phyloP scores from a whole-genome alignment of 2,888 invertebrate genomes.

The Catocala fraxini region DNA sequence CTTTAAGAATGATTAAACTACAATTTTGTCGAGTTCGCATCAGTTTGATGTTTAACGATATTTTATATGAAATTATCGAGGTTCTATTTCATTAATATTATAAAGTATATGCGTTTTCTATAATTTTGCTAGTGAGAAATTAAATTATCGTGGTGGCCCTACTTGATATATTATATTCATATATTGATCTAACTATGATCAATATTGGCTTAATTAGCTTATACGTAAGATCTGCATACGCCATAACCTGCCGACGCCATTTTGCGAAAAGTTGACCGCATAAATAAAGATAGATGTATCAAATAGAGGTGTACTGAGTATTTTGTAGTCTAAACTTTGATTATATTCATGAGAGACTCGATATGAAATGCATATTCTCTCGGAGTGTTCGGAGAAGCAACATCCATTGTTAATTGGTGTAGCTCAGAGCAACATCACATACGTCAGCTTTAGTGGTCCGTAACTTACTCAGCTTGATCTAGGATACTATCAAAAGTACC shows the following conservation, averaged over 20 bases:
- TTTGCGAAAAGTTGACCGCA: too few relatives aligned
- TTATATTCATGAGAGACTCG: not conserved
- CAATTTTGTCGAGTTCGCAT: constrained; percentile 20
- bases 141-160: too few relatives aligned
- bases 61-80: not conserved
- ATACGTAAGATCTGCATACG: too few relatives aligned
- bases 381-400: constrained; percentile 2
- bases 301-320: not conserved
- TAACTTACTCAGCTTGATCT: constrained; percentile 9
- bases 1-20: constrained; percentile 26
- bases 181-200: too few relatives aligned
- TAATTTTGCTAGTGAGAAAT: too few relatives aligned
- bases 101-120: too few relatives aligned
- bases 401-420: constrained; percentile 5
- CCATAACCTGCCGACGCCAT: too few relatives aligned
- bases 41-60: constrained; percentile 13
- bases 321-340: not conserved
- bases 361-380: constrained; percentile 1
- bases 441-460: constrained; percentile 9
- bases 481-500: constrained; percentile 5
- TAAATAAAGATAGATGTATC: too few relatives aligned
- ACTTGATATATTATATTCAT: too few relatives aligned
- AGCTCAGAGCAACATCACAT: constrained; percentile 3
- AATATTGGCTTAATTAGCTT: too few relatives aligned
- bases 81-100: too few relatives aligned